These are phyloP conservation scores for Margarornis squamiger DNA, from an alignment of 2,797 vertebrate species.

Conservation along the genomic window DNA sequence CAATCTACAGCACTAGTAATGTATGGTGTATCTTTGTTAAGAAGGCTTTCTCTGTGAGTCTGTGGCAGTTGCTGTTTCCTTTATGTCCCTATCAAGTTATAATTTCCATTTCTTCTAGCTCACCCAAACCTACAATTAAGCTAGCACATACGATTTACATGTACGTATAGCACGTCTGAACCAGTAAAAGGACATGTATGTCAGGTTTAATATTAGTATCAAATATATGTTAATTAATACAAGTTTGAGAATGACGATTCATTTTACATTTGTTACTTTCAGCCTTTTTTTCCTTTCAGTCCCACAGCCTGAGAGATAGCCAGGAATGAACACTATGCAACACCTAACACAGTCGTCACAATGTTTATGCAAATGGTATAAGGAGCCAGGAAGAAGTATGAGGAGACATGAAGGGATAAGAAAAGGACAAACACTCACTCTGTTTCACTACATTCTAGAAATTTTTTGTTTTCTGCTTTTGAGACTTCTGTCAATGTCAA, in stretches of 20 bases:
- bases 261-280: not conserved
- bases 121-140: not conserved
- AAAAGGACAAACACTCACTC: not conserved
- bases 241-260: not conserved
- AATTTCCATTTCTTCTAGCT: not conserved
- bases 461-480: not conserved
- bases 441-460: not conserved
- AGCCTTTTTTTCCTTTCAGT: not conserved
- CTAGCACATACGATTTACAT: not conserved
- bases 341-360: fast-evolving
- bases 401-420: not conserved
- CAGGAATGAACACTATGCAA: not conserved
- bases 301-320: not conserved
- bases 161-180: not conserved
- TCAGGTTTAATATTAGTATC: not conserved
- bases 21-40: not conserved
- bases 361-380: not conserved
- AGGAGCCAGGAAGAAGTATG: not conserved
- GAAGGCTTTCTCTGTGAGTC: not conserved
- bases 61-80: not conserved
- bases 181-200: not conserved
- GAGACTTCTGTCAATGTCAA: constrained; percentile 16
- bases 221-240: not conserved
- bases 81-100: not conserved
- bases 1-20: not conserved